These are phyloP conservation scores for Tipula vernalis DNA, from an alignment of 2,888 invertebrate genomes.

Conservation along the genomic window DNA sequence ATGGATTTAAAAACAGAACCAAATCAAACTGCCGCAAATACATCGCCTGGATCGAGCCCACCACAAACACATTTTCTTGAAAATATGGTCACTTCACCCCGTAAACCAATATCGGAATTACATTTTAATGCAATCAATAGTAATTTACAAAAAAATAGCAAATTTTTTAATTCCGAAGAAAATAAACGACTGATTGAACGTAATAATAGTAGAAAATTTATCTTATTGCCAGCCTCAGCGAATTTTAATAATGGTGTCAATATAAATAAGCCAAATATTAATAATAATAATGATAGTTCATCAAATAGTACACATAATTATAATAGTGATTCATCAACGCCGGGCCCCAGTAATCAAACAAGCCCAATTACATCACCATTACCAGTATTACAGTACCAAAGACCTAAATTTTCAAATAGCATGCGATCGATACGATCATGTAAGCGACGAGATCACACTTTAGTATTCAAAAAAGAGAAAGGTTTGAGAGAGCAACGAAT, in stretches of 20 bases:
- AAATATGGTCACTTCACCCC: not conserved
- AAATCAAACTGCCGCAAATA: not conserved
- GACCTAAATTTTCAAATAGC: not conserved
- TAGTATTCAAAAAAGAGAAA: not conserved
- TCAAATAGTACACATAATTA: not conserved
- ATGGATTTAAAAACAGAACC: not conserved
- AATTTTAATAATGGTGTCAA: not conserved
- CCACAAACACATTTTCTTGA: not conserved
- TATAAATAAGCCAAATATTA: not conserved
- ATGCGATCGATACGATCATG: conserved; percentile 6
- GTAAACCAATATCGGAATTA: not conserved
- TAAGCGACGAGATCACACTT: not conserved
- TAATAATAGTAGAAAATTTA: not conserved
- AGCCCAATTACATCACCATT: not conserved
- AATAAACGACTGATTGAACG: not conserved
- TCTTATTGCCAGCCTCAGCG: not conserved
- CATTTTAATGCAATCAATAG: conserved; percentile 9
- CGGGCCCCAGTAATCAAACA: not conserved
- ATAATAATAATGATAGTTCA: not conserved
- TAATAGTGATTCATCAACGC: not conserved
- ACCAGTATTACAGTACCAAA: conserved; percentile 7
- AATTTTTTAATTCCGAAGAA: not conserved
- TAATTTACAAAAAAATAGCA: not conserved
- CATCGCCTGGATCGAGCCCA: not conserved
- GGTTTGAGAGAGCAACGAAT: not conserved